These are phyloP conservation scores for Galerucella pusilla DNA, from an alignment of 2,888 invertebrate genomes.

Conservation along the genomic window DNA sequence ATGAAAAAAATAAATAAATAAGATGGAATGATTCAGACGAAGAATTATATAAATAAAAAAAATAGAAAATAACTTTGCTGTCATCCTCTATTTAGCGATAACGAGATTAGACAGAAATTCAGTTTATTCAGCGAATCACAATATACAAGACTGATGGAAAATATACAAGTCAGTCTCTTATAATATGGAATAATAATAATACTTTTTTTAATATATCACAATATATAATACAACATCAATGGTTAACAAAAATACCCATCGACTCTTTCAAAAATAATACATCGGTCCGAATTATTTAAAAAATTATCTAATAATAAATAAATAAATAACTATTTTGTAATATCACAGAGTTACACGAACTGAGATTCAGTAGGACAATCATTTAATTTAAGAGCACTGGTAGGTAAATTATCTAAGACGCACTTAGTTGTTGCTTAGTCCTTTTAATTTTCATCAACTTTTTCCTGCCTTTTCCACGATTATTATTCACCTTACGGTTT, in stretches of 20 bases:
- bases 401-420: not conserved
- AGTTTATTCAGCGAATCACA: conserved; percentile 21
- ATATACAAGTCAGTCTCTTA: conserved; percentile 23
- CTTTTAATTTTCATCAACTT: conserved; percentile 4
- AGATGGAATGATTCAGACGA: conserved; percentile 19
- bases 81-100: not conserved
- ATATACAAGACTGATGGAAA: conserved; percentile 10
- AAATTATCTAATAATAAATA: conserved; percentile 36
- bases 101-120: conserved; percentile 13
- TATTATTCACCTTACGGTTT: conserved; percentile 22
- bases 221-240: conserved; percentile 43
- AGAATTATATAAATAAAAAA: not conserved
- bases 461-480: conserved; percentile 19
- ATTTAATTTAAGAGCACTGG: not conserved
- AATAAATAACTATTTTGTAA: conserved; percentile 36
- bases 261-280: conserved; percentile 1
- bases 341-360: conserved; percentile 32
- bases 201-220: conserved; percentile 43
- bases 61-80: conserved; percentile 2
- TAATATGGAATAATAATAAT: conserved; percentile 23
- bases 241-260: conserved; percentile 9
- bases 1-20: conserved; percentile 24
- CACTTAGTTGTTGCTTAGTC: conserved; percentile 11
- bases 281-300: not conserved
- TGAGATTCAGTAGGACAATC: not conserved